Evolutionary conservation across 1,140 invertebrate genomes (phyloP).

Genomic region (Colletes gigas): DNA sequence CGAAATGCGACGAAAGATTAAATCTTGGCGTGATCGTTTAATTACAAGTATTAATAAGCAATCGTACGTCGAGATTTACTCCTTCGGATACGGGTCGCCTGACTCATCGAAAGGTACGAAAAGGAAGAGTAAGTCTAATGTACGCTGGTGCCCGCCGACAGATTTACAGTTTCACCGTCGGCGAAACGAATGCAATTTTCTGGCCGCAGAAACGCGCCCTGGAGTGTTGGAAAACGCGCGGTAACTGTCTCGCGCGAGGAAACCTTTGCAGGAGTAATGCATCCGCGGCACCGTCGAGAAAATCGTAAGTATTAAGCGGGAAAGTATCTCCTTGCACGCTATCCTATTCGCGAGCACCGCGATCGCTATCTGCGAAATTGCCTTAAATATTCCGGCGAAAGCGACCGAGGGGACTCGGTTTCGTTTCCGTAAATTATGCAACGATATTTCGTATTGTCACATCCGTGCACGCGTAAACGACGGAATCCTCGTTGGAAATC

Average conservation of each 20-base stretch:
- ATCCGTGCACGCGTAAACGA: not conserved
- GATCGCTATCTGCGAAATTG: slow-evolving; percentile 38
- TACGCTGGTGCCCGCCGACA: not conserved
- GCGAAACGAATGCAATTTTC: not conserved
- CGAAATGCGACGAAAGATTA: not conserved
- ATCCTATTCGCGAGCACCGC: slow-evolving; percentile 42
- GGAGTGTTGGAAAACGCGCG: slow-evolving; percentile 58
- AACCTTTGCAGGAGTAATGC: slow-evolving; percentile 57
- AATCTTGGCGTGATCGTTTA: slow-evolving; percentile 22
- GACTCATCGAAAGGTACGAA: not conserved
- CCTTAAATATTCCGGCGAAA: slow-evolving; percentile 53
- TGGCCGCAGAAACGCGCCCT: not conserved
- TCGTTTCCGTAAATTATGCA: slow-evolving; percentile 21
- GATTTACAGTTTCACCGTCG: slow-evolving; percentile 16
- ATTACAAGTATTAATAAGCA: slow-evolving; percentile 20
- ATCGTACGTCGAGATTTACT: slow-evolving; percentile 21
- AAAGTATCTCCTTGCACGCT: slow-evolving; percentile 61
- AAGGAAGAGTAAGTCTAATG: not conserved
- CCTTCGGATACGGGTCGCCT: slow-evolving; percentile 6
- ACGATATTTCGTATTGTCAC: slow-evolving; percentile 1
- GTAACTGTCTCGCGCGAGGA: slow-evolving; percentile 53
- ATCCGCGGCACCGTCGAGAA: slow-evolving; percentile 54
- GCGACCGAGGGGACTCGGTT: slow-evolving; percentile 2
- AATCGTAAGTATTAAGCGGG: slow-evolving; percentile 58
- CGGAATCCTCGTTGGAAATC: not conserved